Evolutionary conservation across 2,888 invertebrate species (phyloP).

Genomic region (Drosophila meridionalis): DNA sequence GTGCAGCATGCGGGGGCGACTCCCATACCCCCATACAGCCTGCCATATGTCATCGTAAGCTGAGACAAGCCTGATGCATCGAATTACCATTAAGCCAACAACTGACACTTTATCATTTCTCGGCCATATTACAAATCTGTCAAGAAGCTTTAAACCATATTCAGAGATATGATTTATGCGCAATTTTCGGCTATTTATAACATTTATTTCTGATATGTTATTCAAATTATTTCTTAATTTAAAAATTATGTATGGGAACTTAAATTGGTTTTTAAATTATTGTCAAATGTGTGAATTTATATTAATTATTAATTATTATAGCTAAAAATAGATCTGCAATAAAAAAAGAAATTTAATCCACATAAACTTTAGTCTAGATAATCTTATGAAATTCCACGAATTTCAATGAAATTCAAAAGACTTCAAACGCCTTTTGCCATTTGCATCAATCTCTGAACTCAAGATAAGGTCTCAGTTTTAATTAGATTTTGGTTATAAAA

Average conservation of each 20-base stretch:
- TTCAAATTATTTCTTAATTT: neutral
- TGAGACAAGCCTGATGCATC: slow-evolving; percentile 64
- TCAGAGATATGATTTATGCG: slow-evolving; percentile 15
- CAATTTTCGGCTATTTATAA: neutral
- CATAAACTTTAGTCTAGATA: neutral
- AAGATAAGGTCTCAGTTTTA: neutral
- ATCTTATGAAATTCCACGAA: neutral
- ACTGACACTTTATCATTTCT: slow-evolving; percentile 19
- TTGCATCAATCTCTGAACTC: neutral
- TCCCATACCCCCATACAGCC: neutral
- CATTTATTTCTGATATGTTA: too few relatives aligned
- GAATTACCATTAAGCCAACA: slow-evolving; percentile 61
- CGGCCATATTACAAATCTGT: slow-evolving; percentile 25
- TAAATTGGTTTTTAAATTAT: neutral
- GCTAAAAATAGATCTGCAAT: neutral
- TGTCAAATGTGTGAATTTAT: neutral
- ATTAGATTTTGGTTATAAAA: slow-evolving; percentile 4
- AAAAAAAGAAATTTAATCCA: neutral
- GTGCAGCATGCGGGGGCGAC: slow-evolving; percentile 30
- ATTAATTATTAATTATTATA: neutral
- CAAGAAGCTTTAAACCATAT: slow-evolving; percentile 3
- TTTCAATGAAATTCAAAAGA: neutral
- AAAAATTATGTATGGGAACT: neutral
- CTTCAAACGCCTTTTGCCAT: neutral
- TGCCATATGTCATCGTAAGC: slow-evolving; percentile 76